Evolutionary conservation across 1,140 invertebrate genomes (phyloP).

Genomic region (Zaprionus africanus): DNA sequence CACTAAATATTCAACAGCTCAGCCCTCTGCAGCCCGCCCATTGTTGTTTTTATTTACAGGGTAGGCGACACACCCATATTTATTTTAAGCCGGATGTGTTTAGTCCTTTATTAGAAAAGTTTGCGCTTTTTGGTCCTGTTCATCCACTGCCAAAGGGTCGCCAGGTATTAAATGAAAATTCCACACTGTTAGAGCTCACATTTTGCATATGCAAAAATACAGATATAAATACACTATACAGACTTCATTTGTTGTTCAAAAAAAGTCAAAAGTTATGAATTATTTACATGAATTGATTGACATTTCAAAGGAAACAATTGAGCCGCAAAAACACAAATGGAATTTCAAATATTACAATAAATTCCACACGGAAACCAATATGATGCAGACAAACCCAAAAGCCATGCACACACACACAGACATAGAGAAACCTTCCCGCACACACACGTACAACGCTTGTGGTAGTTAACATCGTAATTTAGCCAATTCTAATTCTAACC

Average conservation of each 20-base stretch:
- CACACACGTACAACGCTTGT: neutral
- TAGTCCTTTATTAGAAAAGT: slow-evolving; percentile 65
- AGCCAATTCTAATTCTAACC: slow-evolving; percentile 16
- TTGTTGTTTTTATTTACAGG: neutral
- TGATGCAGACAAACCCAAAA: neutral
- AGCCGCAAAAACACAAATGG: neutral
- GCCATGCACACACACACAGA: neutral
- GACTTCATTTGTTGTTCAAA: neutral
- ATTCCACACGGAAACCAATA: slow-evolving; percentile 10
- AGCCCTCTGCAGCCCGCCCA: neutral
- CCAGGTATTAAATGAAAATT: slow-evolving; percentile 1
- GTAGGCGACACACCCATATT: neutral
- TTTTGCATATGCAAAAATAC: slow-evolving; percentile 1
- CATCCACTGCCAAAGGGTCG: slow-evolving; percentile 1
- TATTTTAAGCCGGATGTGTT: slow-evolving; percentile 32
- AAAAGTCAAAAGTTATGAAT: slow-evolving; percentile 13
- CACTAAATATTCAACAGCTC: neutral
- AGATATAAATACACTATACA: neutral
- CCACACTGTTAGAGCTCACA: slow-evolving; percentile 1
- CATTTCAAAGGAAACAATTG: slow-evolving; percentile 23
- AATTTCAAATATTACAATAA: slow-evolving; percentile 25
- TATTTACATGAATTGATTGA: slow-evolving; percentile 14
- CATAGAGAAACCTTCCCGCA: neutral
- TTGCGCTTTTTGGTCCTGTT: slow-evolving; percentile 10
- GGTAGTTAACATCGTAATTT: slow-evolving; percentile 42